These are phyloP conservation scores for Gymnoscopelus microlampas DNA, from an alignment of 2,797 vertebrate genomes.

Conservation along the genomic window DNA sequence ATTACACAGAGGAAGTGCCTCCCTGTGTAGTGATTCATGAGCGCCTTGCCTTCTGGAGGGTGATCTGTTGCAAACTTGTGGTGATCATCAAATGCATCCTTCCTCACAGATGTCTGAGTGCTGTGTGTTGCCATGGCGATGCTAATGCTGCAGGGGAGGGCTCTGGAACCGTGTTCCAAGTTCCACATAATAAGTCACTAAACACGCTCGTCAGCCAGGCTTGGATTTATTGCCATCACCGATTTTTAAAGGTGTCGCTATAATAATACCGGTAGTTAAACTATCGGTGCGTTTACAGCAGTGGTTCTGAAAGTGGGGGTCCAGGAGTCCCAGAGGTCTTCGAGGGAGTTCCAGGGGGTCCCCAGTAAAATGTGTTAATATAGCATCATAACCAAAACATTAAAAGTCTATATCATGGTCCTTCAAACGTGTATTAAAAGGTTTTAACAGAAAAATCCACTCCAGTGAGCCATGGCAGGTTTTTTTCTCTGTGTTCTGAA, in stretches of 20 bases:
- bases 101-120: conserved; percentile 35
- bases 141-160: conserved; percentile 14
- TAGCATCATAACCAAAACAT: no score
- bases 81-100: conserved; percentile 29
- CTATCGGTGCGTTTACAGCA: conserved; percentile 34
- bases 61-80: conserved; percentile 44
- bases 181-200: conserved; percentile 52
- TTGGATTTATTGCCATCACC: conserved; percentile 34
- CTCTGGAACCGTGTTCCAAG: conserved; percentile 11
- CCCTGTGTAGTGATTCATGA: conserved; percentile 73
- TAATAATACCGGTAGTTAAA: conserved; percentile 16
- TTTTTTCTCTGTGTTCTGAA: no score
- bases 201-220: conserved; percentile 25
- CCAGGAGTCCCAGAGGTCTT: no score
- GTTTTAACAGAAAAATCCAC: no score
- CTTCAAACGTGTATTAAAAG: no score
- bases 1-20: conserved; percentile 69
- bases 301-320: no score
- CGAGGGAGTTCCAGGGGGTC: no score
- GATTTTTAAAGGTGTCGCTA: conserved; percentile 43
- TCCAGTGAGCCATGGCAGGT: no score
- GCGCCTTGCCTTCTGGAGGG: conserved; percentile 67
- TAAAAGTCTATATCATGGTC: no score
- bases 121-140: conserved; percentile 19
- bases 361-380: no score